Conservation (phyloP, 1,140 invertebrate species). For the Chironomus striatipennis region DNA sequence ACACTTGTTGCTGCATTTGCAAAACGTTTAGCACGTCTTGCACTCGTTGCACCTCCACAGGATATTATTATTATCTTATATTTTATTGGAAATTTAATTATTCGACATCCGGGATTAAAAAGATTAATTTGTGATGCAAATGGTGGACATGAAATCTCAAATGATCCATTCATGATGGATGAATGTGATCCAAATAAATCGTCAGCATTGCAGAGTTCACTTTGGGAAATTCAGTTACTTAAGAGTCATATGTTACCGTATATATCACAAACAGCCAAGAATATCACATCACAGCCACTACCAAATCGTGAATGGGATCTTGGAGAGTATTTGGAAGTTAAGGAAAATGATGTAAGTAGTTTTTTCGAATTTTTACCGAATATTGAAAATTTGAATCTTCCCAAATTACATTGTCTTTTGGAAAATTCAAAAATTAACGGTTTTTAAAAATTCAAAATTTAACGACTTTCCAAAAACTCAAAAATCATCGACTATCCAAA, state of each 20-base stretch:
- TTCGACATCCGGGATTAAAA: conserved; percentile 77
- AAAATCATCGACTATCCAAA: too few species aligned
- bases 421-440: too few species aligned
- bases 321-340: conserved; percentile 49
- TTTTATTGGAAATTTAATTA: conserved; percentile 78
- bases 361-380: neutral
- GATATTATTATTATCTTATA: conserved; percentile 70
- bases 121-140: conserved; percentile 57
- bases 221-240: conserved; percentile 82
- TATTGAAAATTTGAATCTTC: conserved; percentile 5
- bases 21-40: conserved; percentile 76
- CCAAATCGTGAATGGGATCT: conserved; percentile 61
- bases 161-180: conserved; percentile 74
- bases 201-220: conserved; percentile 71
- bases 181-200: conserved; percentile 70
- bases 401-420: too few species aligned
- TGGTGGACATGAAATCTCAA: conserved; percentile 44
- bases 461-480: too few species aligned
- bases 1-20: conserved; percentile 87
- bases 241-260: conserved; percentile 67
- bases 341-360: conserved; percentile 45
- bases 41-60: conserved; percentile 69
- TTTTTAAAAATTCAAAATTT: too few species aligned
- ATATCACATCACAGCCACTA: conserved; percentile 53
- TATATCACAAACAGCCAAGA: conserved; percentile 56